Percentiles rank a stretch among this genome's conserved stretches.
Evolutionary conservation across 2,888 invertebrate species (phyloP).

Genomic region (Drosophila phalerata): DNA sequence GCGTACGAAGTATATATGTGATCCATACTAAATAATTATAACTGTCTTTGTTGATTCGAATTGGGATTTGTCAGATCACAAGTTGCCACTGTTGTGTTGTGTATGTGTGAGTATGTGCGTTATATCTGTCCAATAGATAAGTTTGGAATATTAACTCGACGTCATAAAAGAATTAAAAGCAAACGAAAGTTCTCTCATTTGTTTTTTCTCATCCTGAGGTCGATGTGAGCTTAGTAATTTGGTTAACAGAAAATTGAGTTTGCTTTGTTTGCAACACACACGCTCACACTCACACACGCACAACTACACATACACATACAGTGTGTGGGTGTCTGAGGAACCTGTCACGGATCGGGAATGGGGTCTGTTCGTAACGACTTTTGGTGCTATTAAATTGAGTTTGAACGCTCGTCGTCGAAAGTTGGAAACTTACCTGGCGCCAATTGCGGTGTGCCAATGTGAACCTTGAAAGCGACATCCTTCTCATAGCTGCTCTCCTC

Average conservation of each 20-base stretch:
- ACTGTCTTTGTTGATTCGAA: conserved; percentile 43
- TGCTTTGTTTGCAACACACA: conserved; percentile 23
- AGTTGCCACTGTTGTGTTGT: background rate
- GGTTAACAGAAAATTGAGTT: conserved; percentile 63
- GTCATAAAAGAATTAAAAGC: conserved; percentile 4
- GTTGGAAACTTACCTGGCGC: conserved; percentile 90
- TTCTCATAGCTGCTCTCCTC: conserved; percentile 99
- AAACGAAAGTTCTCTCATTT: background rate
- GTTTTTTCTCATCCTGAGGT: conserved; percentile 10
- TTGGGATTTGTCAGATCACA: conserved; percentile 52
- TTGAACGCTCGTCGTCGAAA: conserved; percentile 37
- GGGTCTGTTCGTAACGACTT: conserved; percentile 22
- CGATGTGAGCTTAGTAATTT: conserved; percentile 58
- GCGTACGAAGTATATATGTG: conserved; percentile 12
- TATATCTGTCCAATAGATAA: conserved; percentile 27
- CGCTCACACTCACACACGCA: conserved; percentile 13
- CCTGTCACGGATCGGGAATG: conserved; percentile 13
- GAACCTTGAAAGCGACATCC: conserved; percentile 96
- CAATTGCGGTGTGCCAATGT: conserved; percentile 95
- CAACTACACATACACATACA: background rate
- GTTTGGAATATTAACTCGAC: conserved; percentile 14
- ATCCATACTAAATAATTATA: conserved; percentile 27
- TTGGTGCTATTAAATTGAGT: conserved; percentile 50
- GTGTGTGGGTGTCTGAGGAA: conserved; percentile 13
- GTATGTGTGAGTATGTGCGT: conserved; percentile 11